These are phyloP conservation scores for Dyspetes luteomarginatus DNA, from an alignment of 2,888 invertebrate species.

Conservation along the genomic window DNA sequence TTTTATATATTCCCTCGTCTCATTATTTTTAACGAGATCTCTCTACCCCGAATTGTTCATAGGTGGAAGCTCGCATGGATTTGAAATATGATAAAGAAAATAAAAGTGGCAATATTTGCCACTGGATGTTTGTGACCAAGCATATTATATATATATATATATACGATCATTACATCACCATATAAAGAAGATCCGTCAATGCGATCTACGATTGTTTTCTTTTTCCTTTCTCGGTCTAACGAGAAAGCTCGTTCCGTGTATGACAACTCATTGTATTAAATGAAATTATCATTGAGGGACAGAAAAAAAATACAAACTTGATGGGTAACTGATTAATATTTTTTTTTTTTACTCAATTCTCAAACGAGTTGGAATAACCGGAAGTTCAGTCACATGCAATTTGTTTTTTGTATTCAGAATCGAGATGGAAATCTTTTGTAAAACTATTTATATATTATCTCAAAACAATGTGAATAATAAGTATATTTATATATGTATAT, in stretches of 20 bases:
- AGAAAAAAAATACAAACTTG: not conserved
- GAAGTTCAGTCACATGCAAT: no score
- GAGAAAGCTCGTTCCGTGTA: not conserved
- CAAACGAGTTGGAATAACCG: no score
- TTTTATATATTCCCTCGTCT: constrained; percentile 50
- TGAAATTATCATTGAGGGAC: not conserved
- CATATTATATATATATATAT: not conserved
- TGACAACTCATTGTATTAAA: not conserved
- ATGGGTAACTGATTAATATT: not conserved
- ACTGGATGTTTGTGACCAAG: not conserved
- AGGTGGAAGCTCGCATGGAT: constrained; percentile 12
- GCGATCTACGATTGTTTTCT: not conserved
- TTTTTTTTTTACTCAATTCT: no score
- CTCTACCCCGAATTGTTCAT: constrained; percentile 20
- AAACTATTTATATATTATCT: no score
- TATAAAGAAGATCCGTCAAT: constrained; percentile 12
- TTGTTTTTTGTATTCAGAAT: no score
- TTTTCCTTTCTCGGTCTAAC: not conserved
- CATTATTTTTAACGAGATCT: constrained; percentile 54
- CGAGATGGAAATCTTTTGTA: no score
- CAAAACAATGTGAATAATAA: no score
- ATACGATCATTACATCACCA: constrained; percentile 11
- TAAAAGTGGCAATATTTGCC: constrained; percentile 42
- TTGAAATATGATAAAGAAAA: constrained; percentile 17
- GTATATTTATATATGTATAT: no score